phyloP scores from a whole-genome alignment of 2,888 invertebrate species.

The Conistra vaccinii region DNA sequence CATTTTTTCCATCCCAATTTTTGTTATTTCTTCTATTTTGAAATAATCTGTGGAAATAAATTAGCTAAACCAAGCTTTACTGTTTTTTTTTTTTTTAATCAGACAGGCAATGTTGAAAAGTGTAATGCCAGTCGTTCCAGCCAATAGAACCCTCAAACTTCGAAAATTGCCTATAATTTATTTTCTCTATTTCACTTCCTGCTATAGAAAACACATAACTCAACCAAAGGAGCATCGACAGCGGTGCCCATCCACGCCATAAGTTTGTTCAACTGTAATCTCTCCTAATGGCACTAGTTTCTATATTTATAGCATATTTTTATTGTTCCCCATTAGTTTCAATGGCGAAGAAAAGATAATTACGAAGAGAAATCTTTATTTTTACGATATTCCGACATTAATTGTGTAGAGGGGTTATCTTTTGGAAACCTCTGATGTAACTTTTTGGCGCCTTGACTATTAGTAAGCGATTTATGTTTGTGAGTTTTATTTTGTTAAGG shows the following conservation, averaged over 20 bases:
- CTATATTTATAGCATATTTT: slow-evolving; percentile 61
- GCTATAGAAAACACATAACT: slow-evolving; percentile 8
- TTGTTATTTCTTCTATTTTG: neutral
- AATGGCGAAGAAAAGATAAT: slow-evolving; percentile 53
- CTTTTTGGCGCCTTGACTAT: neutral
- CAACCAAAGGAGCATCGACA: slow-evolving; percentile 12
- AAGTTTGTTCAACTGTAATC: slow-evolving; percentile 49
- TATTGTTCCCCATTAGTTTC: slow-evolving; percentile 46
- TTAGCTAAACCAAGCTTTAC: neutral
- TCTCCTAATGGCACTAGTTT: slow-evolving; percentile 58
- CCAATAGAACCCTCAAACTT: neutral
- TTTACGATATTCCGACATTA: slow-evolving; percentile 27
- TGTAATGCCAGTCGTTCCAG: neutral
- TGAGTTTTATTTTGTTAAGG: too few species aligned
- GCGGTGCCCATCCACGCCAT: slow-evolving; percentile 30
- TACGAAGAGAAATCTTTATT: slow-evolving; percentile 47
- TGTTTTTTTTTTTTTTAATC: neutral
- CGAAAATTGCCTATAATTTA: neutral
- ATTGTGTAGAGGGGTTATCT: slow-evolving; percentile 7
- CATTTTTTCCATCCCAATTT: neutral
- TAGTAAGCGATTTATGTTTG: neutral
- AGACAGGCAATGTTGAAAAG: neutral
- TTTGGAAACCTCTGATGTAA: slow-evolving; percentile 9
- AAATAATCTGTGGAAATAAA: neutral
- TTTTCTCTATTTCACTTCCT: neutral